Percentiles rank a stretch among this genome's conserved stretches.
Conservation (phyloP, 1,140 invertebrate species). For the Atta colombica region DNA sequence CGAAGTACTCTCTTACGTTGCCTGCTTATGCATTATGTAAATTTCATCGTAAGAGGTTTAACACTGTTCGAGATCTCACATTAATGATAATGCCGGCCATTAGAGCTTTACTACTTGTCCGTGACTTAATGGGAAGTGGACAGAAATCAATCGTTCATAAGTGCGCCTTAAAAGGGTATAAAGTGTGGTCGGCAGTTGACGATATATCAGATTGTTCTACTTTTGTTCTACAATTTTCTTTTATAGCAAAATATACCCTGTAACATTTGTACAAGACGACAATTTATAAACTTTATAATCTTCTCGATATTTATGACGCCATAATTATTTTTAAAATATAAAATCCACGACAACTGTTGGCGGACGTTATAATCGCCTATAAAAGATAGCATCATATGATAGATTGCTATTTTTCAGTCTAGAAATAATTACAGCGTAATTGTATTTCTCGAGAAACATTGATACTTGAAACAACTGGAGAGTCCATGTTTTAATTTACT, state of each 20-base stretch:
- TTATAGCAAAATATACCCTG: background rate
- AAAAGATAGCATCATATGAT: background rate
- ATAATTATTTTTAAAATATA: background rate
- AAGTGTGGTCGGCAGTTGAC: background rate
- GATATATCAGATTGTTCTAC: slow-evolving; percentile 16
- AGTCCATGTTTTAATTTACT: slow-evolving; percentile 3
- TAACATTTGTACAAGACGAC: background rate
- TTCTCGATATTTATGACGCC: background rate
- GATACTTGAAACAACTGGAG: background rate
- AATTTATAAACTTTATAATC: background rate
- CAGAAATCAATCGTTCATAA: slow-evolving; percentile 58
- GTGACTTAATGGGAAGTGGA: slow-evolving; percentile 16
- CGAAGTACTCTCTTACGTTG: slow-evolving; percentile 22
- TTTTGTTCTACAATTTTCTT: slow-evolving; percentile 9
- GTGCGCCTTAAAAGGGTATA: background rate
- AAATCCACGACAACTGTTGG: background rate
- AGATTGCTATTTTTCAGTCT: slow-evolving; percentile 10
- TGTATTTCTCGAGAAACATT: background rate
- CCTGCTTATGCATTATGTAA: slow-evolving; percentile 68
- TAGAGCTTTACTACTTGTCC: slow-evolving; percentile 50
- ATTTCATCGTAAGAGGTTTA: slow-evolving; percentile 62
- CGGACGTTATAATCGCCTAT: background rate
- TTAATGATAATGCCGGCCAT: slow-evolving; percentile 59
- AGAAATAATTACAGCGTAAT: slow-evolving; percentile 17
- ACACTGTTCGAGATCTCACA: slow-evolving; percentile 58